Conservation (phyloP, 2,797 vertebrate species). For the Anolis apletophallus region DNA sequence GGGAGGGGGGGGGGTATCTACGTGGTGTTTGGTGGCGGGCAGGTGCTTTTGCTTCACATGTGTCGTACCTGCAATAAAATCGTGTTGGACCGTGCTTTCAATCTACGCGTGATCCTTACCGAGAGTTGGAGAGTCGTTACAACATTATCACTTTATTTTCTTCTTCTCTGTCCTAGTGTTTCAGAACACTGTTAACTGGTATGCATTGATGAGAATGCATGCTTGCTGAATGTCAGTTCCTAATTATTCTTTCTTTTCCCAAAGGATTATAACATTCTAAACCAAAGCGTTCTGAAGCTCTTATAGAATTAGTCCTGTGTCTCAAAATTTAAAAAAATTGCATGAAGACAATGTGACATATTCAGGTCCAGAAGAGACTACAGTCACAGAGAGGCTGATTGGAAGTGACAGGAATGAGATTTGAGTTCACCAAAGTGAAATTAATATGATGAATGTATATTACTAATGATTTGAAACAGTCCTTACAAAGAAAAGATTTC, state of each 20-base stretch:
- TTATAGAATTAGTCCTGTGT: neutral
- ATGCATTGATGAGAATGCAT: neutral
- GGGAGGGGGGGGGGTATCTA: too few relatives aligned
- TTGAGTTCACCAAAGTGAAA: neutral
- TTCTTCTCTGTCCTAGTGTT: neutral
- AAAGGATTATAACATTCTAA: neutral
- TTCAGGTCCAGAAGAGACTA: neutral
- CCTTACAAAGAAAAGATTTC: neutral
- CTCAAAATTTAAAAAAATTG: constrained; percentile 7
- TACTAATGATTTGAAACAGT: neutral
- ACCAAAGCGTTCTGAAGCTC: neutral
- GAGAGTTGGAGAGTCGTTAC: too few relatives aligned
- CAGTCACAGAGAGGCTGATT: neutral
- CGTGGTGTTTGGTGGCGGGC: too few relatives aligned
- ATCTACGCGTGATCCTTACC: too few relatives aligned
- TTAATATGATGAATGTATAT: neutral
- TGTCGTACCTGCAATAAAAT: too few relatives aligned
- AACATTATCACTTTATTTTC: neutral
- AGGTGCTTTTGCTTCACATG: too few relatives aligned
- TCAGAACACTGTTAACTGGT: neutral
- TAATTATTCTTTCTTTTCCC: neutral
- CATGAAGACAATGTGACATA: neutral
- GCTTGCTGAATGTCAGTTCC: neutral
- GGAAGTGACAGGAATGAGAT: neutral
- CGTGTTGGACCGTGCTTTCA: too few relatives aligned